Base-by-base conservation (phyloP, 2,797 vertebrate genomes). In the Semotilus atromaculatus region DNA sequence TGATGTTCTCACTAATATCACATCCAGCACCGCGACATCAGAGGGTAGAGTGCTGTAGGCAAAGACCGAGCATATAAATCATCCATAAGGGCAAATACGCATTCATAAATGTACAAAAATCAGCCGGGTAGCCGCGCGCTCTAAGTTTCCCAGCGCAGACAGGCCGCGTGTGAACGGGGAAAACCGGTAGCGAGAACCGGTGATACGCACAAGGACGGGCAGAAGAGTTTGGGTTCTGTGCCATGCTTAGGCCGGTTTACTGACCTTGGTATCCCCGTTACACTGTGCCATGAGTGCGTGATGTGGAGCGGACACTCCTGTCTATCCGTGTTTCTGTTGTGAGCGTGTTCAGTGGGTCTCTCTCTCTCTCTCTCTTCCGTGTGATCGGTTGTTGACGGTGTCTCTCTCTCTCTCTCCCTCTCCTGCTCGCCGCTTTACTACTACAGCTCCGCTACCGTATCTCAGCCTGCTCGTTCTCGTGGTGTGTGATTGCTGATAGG, bases 231-330 rank as follows among this genome's bases (percentile, higher is more conserved):
- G 31, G 48, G 53, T 77, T 19, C 5, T 55, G 60, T n/a, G 3
- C n/a, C 21, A 45, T 14, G 58, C 43, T 43, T 21, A 68, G 81
- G 74, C 80, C 81, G 64, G 70, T 45, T 75, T 91, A 96, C 98
- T 97, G 95, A 99, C 98, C 98, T 99, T 99, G 96, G 96, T 94
- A 88, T 99, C 97, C 94, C 98, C 98, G 96, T 99, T 99, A 94
- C 97, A 97, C 92, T 97, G 95, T 93, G 97, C 98, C 98, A 99
- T 99, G 93, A 91, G 94, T 91, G 93, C 91, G 90, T 88, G 91
- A 85, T 89, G 92, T 88, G 94, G 92, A 91, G 88, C 89, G 92
- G 89, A 92, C 90, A 91, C 91, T 36, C 88, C 80, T 80, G 71
- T 89, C 89, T 91, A 66, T 88, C 82, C 90, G 91, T 74, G 88